Base-by-base conservation (phyloP, 1,140 invertebrate species). In the Drosophila novamexicana region DNA sequence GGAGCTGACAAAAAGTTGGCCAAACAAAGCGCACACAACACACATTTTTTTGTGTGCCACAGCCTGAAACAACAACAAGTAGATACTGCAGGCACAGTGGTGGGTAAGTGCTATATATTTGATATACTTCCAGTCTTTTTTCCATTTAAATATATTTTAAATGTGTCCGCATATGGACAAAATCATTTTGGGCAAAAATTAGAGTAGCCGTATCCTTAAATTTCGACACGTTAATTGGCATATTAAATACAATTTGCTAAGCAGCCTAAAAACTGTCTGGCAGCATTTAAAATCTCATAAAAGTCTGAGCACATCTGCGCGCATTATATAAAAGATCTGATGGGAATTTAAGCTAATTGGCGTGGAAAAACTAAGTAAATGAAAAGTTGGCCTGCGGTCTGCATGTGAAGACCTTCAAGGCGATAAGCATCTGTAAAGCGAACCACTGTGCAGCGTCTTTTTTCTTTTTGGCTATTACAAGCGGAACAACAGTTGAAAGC, bases 261-360 rank as follows among this genome's bases (percentile, higher is more conserved):
- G 44, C 73, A 62, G 36, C 47, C 34, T 45, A 58, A 68, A 69
- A 49, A 56, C 14, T 50, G 22, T 56, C 52, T 34, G 52, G 22
- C 47, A 61, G 34, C 65, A 58, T 68, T 74, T 71, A 66, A 70
- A 81, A 52, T 53, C 54, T 71, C 70, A 63, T 75, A 66, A 65
- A 66, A 75, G 50, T 61, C 47, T 29, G 40, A 39, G 34, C 49
- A 53, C 36, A 61, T 54, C 64, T 39, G 7, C n/a, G 6, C 16
- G 32, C 14, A 71, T 86, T 86, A 86, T 66, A 72, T 66, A 75
- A 86, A 67, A 63, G 29, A 68, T 53, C 50, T 62, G 57, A 77
- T 86, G 82, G 66, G 75, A 79, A 78, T 66, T 54, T 72, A 39
- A 79, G 83, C 77, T 86, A 86, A 86, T 86, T 86, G 79, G 79